Evolutionary conservation across 2,113 vertebrate genomes (phyloP), one percentile per base, ranked within the genome.

Genomic region (Neomonachus schauinslandi): DNA sequence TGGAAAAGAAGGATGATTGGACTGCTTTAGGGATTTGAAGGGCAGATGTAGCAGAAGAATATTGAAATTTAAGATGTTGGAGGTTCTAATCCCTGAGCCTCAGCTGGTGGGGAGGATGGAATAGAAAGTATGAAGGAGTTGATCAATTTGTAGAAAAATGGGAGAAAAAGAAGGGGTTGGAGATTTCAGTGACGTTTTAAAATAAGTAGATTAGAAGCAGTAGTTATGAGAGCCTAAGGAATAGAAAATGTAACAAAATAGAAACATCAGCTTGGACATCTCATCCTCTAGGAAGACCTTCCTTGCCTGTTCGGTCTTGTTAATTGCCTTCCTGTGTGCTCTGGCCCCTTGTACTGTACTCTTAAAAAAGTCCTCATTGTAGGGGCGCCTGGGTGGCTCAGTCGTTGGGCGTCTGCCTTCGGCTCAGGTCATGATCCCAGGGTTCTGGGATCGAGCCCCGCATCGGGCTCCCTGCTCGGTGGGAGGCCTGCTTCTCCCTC

Each of bases 21-120:
- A 42, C 74, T 85, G 46, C 84, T 92, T n/a, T 95, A 83, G 81
- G 39, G 72, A 42, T 94, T 63, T 59, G 82, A 77, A 94, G 77
- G 76, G 21, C 71, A 91, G 77, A 26, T 88, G 18, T 69, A 55
- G 57, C 53, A 74, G n/a, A n/a, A 93, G 24, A 57, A 59, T 91
- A 53, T 67, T 95, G 79, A 74, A 93, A 81, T 91, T 91, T 89
- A 74, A 90, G 51, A 7, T 96, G 7, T 76, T 83, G 55, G 33
- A 72, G 9, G 5, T 53, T 92, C 19, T 63, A 12, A 69, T 89
- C 51, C 49, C 31, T 92, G 76, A 87, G 10, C 22, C 22, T 76
- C 8, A 51, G 63, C 16, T 94, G 51, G 19, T 95, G 21, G 63
- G 36, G 14, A 57, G 55, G 31, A 51, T 42, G 51, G 39, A 65